Evolutionary conservation across 2,113 vertebrate genomes (phyloP).

Genomic region (Aleadryas rufinucha): DNA sequence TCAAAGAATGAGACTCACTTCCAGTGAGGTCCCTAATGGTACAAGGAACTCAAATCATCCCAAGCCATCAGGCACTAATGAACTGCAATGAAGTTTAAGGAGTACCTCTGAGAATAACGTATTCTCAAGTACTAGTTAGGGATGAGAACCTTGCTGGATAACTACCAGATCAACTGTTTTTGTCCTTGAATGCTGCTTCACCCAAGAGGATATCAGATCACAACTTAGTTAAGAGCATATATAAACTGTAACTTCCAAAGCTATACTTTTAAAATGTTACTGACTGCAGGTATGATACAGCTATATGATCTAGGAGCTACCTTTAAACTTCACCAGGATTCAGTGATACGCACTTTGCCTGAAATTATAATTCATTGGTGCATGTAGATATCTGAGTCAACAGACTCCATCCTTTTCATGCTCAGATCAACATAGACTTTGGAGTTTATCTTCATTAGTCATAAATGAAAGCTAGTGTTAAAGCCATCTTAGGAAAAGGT

Average conservation of each 20-base stretch:
- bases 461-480: background rate
- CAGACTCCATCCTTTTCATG: background rate
- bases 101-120: background rate
- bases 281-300: background rate
- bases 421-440: background rate
- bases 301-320: background rate
- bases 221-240: background rate
- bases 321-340: background rate
- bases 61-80: background rate
- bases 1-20: background rate
- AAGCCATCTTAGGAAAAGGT: background rate
- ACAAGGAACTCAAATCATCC: background rate
- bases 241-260: background rate
- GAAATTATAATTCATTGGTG: background rate
- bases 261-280: background rate
- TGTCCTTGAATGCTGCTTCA: background rate
- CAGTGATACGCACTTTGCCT: background rate
- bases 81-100: background rate
- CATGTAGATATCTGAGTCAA: background rate
- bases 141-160: background rate
- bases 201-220: background rate
- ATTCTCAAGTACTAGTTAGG: constrained; percentile 8
- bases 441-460: background rate
- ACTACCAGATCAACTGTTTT: background rate
- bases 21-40: background rate